Conservation (phyloP, 2,888 invertebrate species). For the Ormyrus labotus region DNA sequence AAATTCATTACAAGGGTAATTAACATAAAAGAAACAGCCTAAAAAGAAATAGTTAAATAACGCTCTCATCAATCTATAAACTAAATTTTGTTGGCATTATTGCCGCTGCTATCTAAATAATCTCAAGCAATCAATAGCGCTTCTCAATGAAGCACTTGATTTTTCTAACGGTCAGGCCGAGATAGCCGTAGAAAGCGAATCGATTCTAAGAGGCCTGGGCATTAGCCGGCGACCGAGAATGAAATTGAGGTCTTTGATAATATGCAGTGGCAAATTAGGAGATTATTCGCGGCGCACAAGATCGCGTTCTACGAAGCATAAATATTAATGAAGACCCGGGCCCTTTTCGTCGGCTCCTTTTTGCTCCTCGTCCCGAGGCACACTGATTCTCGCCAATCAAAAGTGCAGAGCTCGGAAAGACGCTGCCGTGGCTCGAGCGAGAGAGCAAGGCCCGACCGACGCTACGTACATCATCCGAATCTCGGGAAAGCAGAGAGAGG, state of each 20-base stretch:
- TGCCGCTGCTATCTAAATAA: no score
- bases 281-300: constrained; percentile 44
- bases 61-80: no score
- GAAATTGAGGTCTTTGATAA: constrained; percentile 52
- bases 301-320: constrained; percentile 50
- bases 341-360: not conserved
- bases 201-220: no score
- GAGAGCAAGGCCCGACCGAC: constrained; percentile 47
- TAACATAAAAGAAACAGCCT: no score
- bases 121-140: no score
- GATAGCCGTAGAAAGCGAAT: no score
- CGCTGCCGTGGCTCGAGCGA: not conserved
- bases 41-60: no score
- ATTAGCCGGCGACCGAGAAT: not conserved
- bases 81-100: no score
- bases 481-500: not conserved
- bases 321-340: constrained; percentile 47
- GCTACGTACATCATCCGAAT: constrained; percentile 41
- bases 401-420: not conserved
- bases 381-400: constrained; percentile 40
- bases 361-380: not conserved
- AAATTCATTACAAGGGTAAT: no score
- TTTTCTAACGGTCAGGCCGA: no score
- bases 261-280: constrained; percentile 54
- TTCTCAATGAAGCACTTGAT: no score